A percentile compares a stretch with the other conserved stretches of the same genome.
phyloP scores from a whole-genome alignment of 2,797 vertebrate genomes.

The Rhadinocentrus ornatus region DNA sequence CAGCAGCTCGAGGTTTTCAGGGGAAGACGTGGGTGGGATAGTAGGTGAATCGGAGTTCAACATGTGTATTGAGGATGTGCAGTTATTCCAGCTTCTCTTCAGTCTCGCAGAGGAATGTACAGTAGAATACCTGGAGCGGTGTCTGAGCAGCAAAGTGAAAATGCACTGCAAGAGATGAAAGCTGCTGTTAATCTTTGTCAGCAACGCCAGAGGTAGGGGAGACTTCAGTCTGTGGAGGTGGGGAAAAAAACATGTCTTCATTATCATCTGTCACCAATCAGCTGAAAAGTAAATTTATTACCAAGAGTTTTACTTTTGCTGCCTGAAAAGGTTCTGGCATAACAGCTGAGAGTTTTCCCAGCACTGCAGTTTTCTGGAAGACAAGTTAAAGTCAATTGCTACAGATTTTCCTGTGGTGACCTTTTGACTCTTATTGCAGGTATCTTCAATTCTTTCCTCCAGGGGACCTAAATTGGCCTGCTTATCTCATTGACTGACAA shows the following conservation, averaged over 20 bases:
- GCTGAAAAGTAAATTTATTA: conserved; percentile 67
- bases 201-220: conserved; percentile 63
- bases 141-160: conserved; percentile 64
- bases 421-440: conserved; percentile 60
- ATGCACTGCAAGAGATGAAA: conserved; percentile 79
- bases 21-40: conserved; percentile 66
- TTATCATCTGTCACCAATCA: conserved; percentile 78
- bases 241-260: conserved; percentile 71
- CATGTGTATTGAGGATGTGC: conserved; percentile 57
- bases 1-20: conserved; percentile 47
- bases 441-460: conserved; percentile 56
- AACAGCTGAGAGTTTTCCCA: conserved; percentile 31
- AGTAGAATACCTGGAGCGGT: conserved; percentile 68
- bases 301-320: conserved; percentile 53
- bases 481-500: conserved; percentile 77
- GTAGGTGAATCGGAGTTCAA: conserved; percentile 72
- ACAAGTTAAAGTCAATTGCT: conserved; percentile 42
- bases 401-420: conserved; percentile 51
- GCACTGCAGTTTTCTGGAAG: conserved; percentile 39
- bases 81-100: conserved; percentile 69
- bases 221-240: conserved; percentile 55
- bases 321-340: conserved; percentile 46
- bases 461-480: conserved; percentile 54
- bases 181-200: conserved; percentile 83
- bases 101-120: conserved; percentile 59